Percentiles rank a stretch among this genome's conserved stretches.
These are phyloP conservation scores for Harlomillsia oculata DNA, from an alignment of 1,140 invertebrate genomes.

Conservation along the genomic window DNA sequence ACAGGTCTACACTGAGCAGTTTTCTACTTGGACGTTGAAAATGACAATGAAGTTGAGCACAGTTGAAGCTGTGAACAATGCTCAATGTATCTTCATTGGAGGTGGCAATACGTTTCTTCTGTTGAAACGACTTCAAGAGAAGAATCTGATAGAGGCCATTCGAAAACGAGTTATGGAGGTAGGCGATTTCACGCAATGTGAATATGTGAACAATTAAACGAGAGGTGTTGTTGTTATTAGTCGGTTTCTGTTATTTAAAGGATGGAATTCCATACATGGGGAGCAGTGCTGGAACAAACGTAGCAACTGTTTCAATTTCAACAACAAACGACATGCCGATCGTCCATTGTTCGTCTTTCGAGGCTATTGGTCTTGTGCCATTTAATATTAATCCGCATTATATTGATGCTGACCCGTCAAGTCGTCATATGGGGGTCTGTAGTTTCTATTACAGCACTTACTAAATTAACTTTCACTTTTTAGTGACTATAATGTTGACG, in stretches of 20 bases:
- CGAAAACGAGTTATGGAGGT: conserved; percentile 49
- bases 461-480: no score
- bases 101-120: conserved; percentile 68
- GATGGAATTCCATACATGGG: conserved; percentile 65
- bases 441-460: not conserved
- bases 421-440: conserved; percentile 62
- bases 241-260: conserved; percentile 34
- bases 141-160: conserved; percentile 55
- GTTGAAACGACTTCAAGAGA: conserved; percentile 58
- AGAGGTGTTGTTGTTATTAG: not conserved
- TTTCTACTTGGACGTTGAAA: no score
- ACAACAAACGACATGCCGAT: conserved; percentile 83
- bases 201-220: not conserved
- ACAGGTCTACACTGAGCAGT: conserved; percentile 52
- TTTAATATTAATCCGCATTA: conserved; percentile 84
- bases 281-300: conserved; percentile 71
- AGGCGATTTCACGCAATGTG: conserved; percentile 16
- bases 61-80: conserved; percentile 48
- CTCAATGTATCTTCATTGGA: conserved; percentile 65
- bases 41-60: no score
- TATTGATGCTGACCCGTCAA: conserved; percentile 52
- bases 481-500: not conserved
- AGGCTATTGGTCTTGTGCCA: conserved; percentile 60
- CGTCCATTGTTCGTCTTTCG: conserved; percentile 58
- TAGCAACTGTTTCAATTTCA: conserved; percentile 63